Percentiles rank a stretch among this genome's conserved stretches.
Conservation (phyloP, 2,888 invertebrate genomes). For the Chrysodeixis includens region DNA sequence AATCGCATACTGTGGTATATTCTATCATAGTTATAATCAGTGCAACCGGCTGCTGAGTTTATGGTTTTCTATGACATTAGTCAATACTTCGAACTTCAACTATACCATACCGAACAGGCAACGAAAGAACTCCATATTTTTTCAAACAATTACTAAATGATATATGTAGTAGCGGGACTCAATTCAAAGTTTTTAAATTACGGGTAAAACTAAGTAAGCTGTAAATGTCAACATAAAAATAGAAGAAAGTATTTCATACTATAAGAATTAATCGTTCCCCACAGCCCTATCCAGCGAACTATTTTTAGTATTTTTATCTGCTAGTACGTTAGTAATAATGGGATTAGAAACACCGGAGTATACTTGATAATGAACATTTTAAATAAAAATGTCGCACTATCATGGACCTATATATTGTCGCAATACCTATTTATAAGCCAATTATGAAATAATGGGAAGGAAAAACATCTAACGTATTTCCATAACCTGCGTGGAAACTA, state of each 20-base stretch:
- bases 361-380: background rate
- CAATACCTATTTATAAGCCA: background rate
- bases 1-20: background rate
- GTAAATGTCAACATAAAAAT: too few species aligned
- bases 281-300: background rate
- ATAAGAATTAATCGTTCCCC: background rate
- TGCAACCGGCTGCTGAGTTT: too few species aligned
- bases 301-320: background rate
- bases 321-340: background rate
- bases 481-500: background rate
- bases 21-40: too few species aligned
- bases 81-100: too few species aligned
- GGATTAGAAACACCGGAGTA: slow-evolving; percentile 5
- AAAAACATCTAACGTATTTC: background rate
- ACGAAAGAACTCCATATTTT: too few species aligned
- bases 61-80: too few species aligned
- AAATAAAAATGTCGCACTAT: background rate
- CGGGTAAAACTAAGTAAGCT: too few species aligned
- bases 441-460: background rate
- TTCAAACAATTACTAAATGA: too few species aligned
- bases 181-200: too few species aligned
- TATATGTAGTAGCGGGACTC: too few species aligned
- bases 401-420: background rate
- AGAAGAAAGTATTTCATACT: background rate
- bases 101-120: too few species aligned